These are phyloP conservation scores for Phymastichus coffea DNA, from an alignment of 1,140 invertebrate genomes.

Conservation along the genomic window DNA sequence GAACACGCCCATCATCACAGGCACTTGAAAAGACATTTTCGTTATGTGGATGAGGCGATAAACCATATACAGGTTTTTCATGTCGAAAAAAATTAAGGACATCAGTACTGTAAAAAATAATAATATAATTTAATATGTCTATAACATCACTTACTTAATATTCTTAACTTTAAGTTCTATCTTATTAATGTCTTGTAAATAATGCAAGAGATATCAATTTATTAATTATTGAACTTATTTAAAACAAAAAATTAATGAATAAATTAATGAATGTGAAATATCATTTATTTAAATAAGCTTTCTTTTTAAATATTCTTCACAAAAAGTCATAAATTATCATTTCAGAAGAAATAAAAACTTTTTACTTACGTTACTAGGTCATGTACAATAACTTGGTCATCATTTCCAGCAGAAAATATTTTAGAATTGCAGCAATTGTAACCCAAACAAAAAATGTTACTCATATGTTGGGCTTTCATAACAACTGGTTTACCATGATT, in stretches of 20 bases:
- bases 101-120: conserved; percentile 60
- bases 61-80: conserved; percentile 85
- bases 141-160: not conserved
- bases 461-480: conserved; percentile 83
- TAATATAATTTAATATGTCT: not conserved
- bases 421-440: conserved; percentile 78
- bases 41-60: conserved; percentile 83
- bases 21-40: conserved; percentile 83
- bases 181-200: not conserved
- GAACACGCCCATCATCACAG: conserved; percentile 84
- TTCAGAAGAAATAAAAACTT: conserved; percentile 14
- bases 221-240: conserved; percentile 28
- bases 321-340: not conserved
- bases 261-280: conserved; percentile 23
- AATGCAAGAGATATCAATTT: not conserved
- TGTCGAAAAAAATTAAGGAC: conserved; percentile 78
- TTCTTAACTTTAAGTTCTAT: not conserved
- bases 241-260: conserved; percentile 22
- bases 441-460: conserved; percentile 91
- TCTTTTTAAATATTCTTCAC: not conserved
- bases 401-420: conserved; percentile 92
- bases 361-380: conserved; percentile 72
- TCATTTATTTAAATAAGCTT: no score
- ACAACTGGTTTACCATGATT: conserved; percentile 62
- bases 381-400: conserved; percentile 90